phyloP scores from a whole-genome alignment of 2,888 invertebrate species.

The Drosophila tanythrix region DNA sequence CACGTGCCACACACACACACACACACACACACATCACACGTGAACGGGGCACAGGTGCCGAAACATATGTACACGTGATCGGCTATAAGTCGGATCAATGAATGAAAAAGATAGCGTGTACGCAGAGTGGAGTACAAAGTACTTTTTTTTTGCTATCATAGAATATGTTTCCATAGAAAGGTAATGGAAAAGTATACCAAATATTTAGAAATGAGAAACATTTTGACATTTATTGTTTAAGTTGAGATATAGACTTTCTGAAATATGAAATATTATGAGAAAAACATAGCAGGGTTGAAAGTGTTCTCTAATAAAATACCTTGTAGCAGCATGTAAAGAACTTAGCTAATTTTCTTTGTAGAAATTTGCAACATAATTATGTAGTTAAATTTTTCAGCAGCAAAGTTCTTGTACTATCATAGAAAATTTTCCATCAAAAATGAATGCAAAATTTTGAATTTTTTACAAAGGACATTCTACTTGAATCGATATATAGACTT shows the following conservation, averaged over 20 bases:
- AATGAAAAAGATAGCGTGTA: constrained; percentile 67
- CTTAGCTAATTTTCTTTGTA: not conserved
- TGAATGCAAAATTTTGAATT: not conserved
- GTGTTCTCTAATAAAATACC: not conserved
- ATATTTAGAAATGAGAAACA: not conserved
- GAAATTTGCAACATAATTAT: not conserved
- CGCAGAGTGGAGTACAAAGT: constrained; percentile 13
- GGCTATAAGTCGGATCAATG: constrained; percentile 73
- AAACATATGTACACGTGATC: constrained; percentile 76
- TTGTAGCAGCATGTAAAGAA: no score
- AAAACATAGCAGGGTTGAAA: not conserved
- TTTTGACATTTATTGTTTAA: not conserved
- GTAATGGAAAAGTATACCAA: not conserved
- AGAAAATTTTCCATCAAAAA: not conserved
- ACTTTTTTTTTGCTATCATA: not conserved
- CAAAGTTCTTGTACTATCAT: not conserved
- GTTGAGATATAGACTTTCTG: not conserved
- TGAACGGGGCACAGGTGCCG: constrained; percentile 59
- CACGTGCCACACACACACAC: constrained; percentile 60
- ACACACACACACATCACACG: constrained; percentile 17
- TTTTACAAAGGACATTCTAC: not conserved
- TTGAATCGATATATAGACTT: not conserved
- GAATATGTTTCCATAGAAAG: not conserved
- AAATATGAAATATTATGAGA: not conserved
- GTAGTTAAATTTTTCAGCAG: not conserved